Evolutionary conservation across 2,797 vertebrate genomes (phyloP), one percentile per base, ranked within the genome.

Genomic region (Gobio occitaniae): DNA sequence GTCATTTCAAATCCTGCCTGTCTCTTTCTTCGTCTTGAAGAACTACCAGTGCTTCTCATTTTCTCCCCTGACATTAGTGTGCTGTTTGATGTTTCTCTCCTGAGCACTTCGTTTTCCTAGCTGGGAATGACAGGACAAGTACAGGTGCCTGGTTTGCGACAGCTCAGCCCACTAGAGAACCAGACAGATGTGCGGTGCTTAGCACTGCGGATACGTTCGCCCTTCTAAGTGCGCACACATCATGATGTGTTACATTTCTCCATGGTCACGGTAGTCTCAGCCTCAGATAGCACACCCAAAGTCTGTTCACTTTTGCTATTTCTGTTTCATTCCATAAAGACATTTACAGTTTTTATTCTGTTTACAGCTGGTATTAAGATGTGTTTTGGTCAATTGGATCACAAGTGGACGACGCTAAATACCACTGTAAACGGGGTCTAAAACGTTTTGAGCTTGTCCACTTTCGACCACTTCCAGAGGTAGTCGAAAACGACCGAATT

Each of bases 141-240:
- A 38, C 82, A 84, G 74, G 78, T 88, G 59, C 16, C 36, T 61
- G 44, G 29, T 44, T 47, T 32, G 44, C 19, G 41, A 80, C 78
- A 86, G 52, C 48, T 65, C 36, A 81, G 47, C 36, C 41, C 29
- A 54, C 48, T 59, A 11, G 56, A 87, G 44, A 88, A 72, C 54
- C 84, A 83, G 36, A 85, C 61, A 83, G 68, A 47, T 54, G 12
- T 52, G 38, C 13, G n/a, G 54, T 21, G 15, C 38, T 82, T 3
- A 48, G 83, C 69, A 10, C 29, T 59, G 59, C 41, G 12, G n/a
- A n/a, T 63, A 44, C 15, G 7, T 68, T 77, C 56, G 13, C 61
- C 63, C 44, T 48, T 38, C 29, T 68, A 15, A 50, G 38, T 6
- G 68, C 15, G 65, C 68, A 83, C 32, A 72, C 66, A 79, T 10